Evolutionary conservation across 35 echinoderm and acorn worm species (phyloP).

Genomic region (Apostichopus californicus): DNA sequence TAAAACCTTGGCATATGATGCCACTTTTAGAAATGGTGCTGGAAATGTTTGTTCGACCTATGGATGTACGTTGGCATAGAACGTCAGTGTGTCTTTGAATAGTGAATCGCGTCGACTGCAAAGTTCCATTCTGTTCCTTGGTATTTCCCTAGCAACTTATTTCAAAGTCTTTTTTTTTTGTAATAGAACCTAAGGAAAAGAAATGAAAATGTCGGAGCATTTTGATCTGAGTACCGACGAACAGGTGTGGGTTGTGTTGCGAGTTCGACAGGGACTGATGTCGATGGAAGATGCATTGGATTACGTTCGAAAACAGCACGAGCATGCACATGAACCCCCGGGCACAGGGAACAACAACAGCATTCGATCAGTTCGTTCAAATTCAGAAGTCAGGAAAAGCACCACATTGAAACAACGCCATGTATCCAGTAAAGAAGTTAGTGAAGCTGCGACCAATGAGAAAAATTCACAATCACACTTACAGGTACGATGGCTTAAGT

Average conservation of each 20-base stretch:
- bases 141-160: neutral
- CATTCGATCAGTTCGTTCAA: constrained; percentile 27
- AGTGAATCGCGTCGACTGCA: neutral
- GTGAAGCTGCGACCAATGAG: neutral
- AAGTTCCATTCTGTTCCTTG: neutral
- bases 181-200: neutral
- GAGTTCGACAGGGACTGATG: constrained; percentile 88
- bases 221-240: constrained; percentile 91
- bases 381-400: constrained; percentile 48
- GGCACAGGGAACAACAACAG: neutral
- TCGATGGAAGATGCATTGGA: constrained; percentile 94
- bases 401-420: constrained; percentile 34
- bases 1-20: neutral
- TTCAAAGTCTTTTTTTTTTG: neutral
- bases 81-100: neutral
- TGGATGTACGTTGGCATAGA: neutral
- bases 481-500: constrained; percentile 6
- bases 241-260: constrained; percentile 95
- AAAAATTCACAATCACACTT: constrained; percentile 13
- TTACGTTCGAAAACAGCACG: constrained; percentile 88
- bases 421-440: constrained; percentile 12
- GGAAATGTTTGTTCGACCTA: neutral
- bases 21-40: neutral
- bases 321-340: constrained; percentile 62
- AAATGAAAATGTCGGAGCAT: constrained; percentile 71